Conservation (phyloP, 2,888 invertebrate species). For the Drosophila prostipennis region DNA sequence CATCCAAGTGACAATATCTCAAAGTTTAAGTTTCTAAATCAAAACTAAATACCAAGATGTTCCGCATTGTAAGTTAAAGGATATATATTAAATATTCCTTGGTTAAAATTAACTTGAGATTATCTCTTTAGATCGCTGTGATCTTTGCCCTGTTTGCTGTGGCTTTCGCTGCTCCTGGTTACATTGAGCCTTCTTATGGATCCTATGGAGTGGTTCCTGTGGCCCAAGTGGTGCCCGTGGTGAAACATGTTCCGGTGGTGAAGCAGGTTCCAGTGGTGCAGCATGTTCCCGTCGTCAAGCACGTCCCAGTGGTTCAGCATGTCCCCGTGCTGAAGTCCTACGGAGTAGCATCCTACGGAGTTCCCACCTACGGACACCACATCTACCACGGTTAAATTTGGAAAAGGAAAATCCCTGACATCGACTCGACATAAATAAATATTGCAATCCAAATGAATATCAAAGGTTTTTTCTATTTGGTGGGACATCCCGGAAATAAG, state of each 20-base stretch:
- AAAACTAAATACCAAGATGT: constrained; percentile 30
- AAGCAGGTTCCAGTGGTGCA: constrained; percentile 40
- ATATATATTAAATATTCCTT: neutral
- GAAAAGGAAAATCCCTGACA: neutral
- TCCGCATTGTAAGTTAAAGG: constrained; percentile 42
- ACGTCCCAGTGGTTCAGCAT: constrained; percentile 42
- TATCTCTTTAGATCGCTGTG: constrained; percentile 29
- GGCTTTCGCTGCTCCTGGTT: constrained; percentile 49
- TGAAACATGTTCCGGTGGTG: constrained; percentile 18
- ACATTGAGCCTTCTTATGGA: constrained; percentile 35
- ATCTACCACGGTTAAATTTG: constrained; percentile 27
- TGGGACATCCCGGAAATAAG: too few relatives aligned
- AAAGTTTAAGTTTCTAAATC: neutral
- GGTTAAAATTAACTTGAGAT: fast-evolving
- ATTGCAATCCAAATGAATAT: neutral
- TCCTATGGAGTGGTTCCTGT: constrained; percentile 34
- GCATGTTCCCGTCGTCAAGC: constrained; percentile 35
- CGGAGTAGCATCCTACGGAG: neutral
- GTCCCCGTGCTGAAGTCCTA: constrained; percentile 43
- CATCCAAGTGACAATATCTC: neutral
- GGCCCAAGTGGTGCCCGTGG: constrained; percentile 21
- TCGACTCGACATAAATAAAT: constrained; percentile 3
- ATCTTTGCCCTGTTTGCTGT: constrained; percentile 40
- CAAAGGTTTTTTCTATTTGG: too few relatives aligned
- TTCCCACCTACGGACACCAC: constrained; percentile 31